Base-by-base conservation (phyloP, 2,888 invertebrate species). In the Shargacucullia verbasci region DNA sequence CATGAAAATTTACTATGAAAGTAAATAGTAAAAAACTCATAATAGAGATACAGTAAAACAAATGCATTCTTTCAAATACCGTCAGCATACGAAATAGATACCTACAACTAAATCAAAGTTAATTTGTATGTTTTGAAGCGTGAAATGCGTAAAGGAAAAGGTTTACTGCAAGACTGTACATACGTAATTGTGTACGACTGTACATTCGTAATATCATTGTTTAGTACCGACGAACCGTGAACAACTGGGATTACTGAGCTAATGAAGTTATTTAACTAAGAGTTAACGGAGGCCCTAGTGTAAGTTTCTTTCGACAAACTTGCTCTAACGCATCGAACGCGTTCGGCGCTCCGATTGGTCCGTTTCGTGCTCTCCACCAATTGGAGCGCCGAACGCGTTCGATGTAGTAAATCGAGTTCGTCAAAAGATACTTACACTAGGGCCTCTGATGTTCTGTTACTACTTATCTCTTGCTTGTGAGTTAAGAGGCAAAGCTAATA, bases 51-150 rank as follows among this genome's bases (percentile, higher is more conserved):
- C n/a, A n/a, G n/a, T n/a, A n/a, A n/a, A n/a, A n/a, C n/a, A n/a
- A n/a, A n/a, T n/a, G n/a, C n/a, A n/a, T n/a, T 20, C 12, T 13
- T 25, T 40, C 33, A 39, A 3, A 50, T 46, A 57, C 29, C 13
- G 43, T 52, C 53, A 55, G 25, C 62, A 49, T 56, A 53, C 59
- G 52, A 57, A 55, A 47, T 54, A 34, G 37, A 41, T 29, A 43
- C 31, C 12, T 13, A 44, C 29, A 56, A 41, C 61, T 70, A 73
- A 62, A 72, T 74, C 70, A 75, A 79, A 78, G 76, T 79, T 82
- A 85, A 84, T 84, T 83, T 70, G 73, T 66, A 72, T 58, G 76
- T 74, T 75, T 62, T 77, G 76, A 70, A 76, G 74, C 86, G 82
- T 81, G 83, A 77, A 86, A 85, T 82, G 82, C 71, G 78, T 14